Evolutionary conservation across 2,797 vertebrate species (phyloP), one percentile per base, ranked within the genome.

Genomic region (Todus mexicanus): DNA sequence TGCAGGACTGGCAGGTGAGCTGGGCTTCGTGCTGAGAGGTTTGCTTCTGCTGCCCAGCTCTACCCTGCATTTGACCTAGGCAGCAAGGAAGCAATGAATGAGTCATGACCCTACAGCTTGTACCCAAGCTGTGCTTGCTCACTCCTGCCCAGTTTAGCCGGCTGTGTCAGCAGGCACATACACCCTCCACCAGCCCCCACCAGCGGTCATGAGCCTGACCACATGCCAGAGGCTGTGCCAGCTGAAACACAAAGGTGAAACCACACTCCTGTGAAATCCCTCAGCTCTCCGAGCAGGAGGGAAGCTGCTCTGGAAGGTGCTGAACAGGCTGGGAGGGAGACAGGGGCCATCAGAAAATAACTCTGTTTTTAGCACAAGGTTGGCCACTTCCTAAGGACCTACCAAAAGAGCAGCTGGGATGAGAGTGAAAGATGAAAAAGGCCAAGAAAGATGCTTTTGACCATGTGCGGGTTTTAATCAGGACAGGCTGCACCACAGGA

Each of bases 141-240:
- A 1, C 35, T 72, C 31, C 63, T 82, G n/a, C 38, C 45, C 61
- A 9, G 29, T 3, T 65, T 33, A 65, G 72, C 22, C 33, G 31
- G 31, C 12, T 53, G 15, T 61, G 31, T 42, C 54, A 87, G 60
- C 38, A 53, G 1, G 0, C 38, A 31, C 26, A 57, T 7, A 70
- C 1, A 2, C 26, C 53, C 38, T 61, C 38, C 9, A 8, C 53
- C 45, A 83, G 37, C 11, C 21, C 16, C 45, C 42, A 11, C 21
- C 27, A 60, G 33, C 0, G 0, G 31, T 5, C 3, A 1, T 27
- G 20, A 70, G n/a, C 42, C 38, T 69, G n/a, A 83, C 2, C 13
- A 23, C 11, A 15, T 23, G 26, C 45, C 48, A 70, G 21, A 65
- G 43, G 37, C 27, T 75, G 48, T 83, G 31, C 23, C 57, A 51